Percentiles rank a stretch among this genome's conserved stretches.
phyloP scores from a whole-genome alignment of 2,888 invertebrate species.

The Cantharis nigra region DNA sequence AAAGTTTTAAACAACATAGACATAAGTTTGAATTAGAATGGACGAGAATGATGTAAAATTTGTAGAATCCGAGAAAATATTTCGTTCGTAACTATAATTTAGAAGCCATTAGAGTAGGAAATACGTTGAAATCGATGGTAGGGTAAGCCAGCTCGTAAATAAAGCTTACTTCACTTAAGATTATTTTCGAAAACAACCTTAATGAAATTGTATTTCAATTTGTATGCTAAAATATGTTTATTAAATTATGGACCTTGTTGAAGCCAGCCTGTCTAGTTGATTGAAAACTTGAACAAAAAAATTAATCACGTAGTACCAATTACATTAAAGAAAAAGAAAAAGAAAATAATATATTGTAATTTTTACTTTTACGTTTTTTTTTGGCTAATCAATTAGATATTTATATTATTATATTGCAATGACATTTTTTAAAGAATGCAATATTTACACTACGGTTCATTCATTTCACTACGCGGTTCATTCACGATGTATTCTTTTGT shows the following conservation, averaged over 20 bases:
- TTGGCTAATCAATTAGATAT: not conserved
- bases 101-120: constrained; percentile 8
- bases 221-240: not conserved
- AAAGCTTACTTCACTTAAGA: constrained; percentile 8
- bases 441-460: not conserved
- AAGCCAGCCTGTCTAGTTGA: not conserved
- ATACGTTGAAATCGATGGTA: constrained; percentile 14
- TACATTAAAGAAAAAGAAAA: not conserved
- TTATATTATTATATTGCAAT: not conserved
- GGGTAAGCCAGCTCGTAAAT: constrained; percentile 11
- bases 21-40: constrained; percentile 13
- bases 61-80: constrained; percentile 15
- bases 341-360: not conserved
- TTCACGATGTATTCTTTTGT: not conserved
- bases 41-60: constrained; percentile 7
- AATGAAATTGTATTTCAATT: not conserved
- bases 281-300: not conserved
- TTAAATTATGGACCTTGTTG: not conserved
- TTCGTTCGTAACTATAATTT: constrained; percentile 17
- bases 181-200: constrained; percentile 1
- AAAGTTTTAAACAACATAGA: not conserved
- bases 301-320: not conserved
- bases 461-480: not conserved
- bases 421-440: not conserved
- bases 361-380: too few species aligned